phyloP scores from a whole-genome alignment of 2,888 invertebrate species.

The Smittia sp. region DNA sequence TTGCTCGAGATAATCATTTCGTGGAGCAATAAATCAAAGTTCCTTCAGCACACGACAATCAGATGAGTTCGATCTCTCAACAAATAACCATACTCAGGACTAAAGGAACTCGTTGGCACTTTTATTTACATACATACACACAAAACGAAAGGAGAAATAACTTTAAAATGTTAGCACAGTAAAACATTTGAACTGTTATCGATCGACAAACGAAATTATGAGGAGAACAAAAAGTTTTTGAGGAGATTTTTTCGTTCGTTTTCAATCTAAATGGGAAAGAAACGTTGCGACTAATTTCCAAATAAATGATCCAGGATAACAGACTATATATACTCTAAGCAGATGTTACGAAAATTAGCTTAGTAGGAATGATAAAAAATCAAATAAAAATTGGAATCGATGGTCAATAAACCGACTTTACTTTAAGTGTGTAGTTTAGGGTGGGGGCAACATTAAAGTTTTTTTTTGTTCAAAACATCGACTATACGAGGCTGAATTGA shows the following conservation, averaged over 20 bases:
- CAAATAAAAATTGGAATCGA: constrained; percentile 1
- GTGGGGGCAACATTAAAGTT: neutral
- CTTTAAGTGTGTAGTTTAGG: neutral
- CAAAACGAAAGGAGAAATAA: neutral
- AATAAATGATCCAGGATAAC: constrained; percentile 21
- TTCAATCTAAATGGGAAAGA: neutral
- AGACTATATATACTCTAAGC: constrained; percentile 39
- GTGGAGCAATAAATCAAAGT: no score
- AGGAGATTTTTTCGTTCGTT: neutral
- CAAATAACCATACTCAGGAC: neutral
- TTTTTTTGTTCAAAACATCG: neutral
- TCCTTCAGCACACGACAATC: no score
- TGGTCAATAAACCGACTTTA: neutral
- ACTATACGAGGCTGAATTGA: constrained; percentile 10
- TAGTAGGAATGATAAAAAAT: neutral
- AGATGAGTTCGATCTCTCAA: no score
- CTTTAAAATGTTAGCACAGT: constrained; percentile 11
- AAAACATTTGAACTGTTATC: constrained; percentile 13
- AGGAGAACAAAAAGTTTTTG: neutral
- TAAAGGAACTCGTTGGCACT: neutral
- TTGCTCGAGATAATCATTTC: no score
- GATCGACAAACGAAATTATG: neutral
- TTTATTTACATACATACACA: constrained; percentile 21
- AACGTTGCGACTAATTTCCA: neutral
- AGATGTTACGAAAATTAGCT: constrained; percentile 14